Base-by-base conservation (phyloP, 2,888 invertebrate species). In the Dryadula phaetusa region DNA sequence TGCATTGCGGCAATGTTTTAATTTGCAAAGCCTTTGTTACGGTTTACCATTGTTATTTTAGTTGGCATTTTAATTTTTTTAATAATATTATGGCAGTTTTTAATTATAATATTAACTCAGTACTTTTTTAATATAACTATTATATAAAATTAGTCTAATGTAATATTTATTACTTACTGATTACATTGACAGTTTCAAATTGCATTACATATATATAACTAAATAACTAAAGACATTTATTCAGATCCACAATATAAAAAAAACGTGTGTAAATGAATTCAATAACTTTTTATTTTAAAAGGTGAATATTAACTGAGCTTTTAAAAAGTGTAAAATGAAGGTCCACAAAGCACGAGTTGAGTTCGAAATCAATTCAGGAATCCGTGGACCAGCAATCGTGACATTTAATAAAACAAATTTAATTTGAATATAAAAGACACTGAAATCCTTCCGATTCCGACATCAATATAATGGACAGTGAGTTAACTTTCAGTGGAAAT, bases 381-480 rank as follows among this genome's bases (percentile, higher is more conserved):
- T 78, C 75, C 72, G 42, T 49, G 53, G 42, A 32, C 63, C 47
- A 61, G 34, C 37, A 60, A 71, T 79, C 78, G 77, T 79, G 80
- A 79, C 82, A 85, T 85, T 79, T 77, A 80, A 82, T 82, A 81
- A 82, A 82, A 80, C 77, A 82, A 82, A 81, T 77, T 78, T 76
- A 74, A 80, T 82, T 84, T 80, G 78, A 79, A 82, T 78, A 80
- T 78, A 81, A 83, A 78, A 79, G 78, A 64, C 62, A 62, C 54
- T 64, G 56, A 60, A 64, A 52, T 62, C 74, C 79, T 73, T 71
- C 72, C 70, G 76, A 74, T 66, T 68, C 73, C 74, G 74, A 79
- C 77, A 80, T 81, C 84, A 82, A 79, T 80, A 81, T 81, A 82
- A 85, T 83, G 78, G 79, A 54, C 77, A 77, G 75, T 80, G 79